Evolutionary conservation across 2,888 invertebrate species (phyloP), one percentile per base, ranked within the genome.

Genomic region (Mesorhabditis sp.): DNA sequence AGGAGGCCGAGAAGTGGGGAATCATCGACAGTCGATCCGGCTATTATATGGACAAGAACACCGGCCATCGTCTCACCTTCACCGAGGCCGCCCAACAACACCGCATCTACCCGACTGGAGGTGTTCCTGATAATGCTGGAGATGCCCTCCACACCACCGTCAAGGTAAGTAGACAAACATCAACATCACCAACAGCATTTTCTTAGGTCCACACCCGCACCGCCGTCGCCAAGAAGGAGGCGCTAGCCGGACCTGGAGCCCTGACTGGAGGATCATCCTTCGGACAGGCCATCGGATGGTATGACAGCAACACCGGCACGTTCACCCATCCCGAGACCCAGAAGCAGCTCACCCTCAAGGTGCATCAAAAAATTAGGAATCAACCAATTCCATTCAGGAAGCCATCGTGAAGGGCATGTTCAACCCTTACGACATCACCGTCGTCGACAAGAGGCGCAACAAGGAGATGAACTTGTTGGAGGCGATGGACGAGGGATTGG

Each of bases 31-130:
- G 80, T 61, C 82, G 86, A 62, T 70, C 72, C 15, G 74, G 78
- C 73, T 75, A 84, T 84, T 78, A 86, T 72, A 71, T 83, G 43
- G 84, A 86, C 77, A 85, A 85, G 73, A 72, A 74, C 7, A 78
- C 82, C 70, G 82, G 82, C 72, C 77, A 80, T 67, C 69, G 86
- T 45, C 74, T 81, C 72, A 91, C 93, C 0, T 89, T 94, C 78
- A 91, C 93, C 7, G 92, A 93, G 87, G 89, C 95, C 64, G 90
- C 93, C 75, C 90, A 91, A 76, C 93, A 94, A 87, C 95, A 95
- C 66, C 89, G 94, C 45, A 90, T 94, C 74, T 85, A 80, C 68
- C 82, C 84, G 2, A 82, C 82, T 67, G 86, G 86, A 65, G 85
- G 85, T 66, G 83, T 80, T 28, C 82, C 83, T 3, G 82, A 83